A percentile compares a stretch with the other conserved stretches of the same genome.
phyloP scores from a whole-genome alignment of 1,140 invertebrate genomes.

The Halictus rubicundus region DNA sequence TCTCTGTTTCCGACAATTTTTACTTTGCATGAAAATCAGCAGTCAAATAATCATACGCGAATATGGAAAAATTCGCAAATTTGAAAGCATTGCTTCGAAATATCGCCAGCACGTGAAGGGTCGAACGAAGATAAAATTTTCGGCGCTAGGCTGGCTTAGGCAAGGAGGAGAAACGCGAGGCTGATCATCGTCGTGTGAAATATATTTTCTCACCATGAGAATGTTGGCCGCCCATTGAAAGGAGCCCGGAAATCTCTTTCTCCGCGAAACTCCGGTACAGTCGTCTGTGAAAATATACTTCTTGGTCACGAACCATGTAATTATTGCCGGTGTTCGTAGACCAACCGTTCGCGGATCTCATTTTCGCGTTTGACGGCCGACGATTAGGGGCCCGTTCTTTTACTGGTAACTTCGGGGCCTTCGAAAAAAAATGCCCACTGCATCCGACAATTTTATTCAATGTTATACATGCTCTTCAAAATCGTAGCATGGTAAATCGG shows the following conservation, averaged over 20 bases:
- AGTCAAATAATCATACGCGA: too few relatives aligned
- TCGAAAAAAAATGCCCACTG: neutral
- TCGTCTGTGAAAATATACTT: slow-evolving; percentile 58
- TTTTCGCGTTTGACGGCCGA: slow-evolving; percentile 12
- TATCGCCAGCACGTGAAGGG: too few relatives aligned
- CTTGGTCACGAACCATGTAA: slow-evolving; percentile 52
- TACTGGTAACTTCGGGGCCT: too few relatives aligned
- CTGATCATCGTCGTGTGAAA: slow-evolving; percentile 56
- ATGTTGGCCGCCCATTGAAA: slow-evolving; percentile 54
- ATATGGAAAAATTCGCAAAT: too few relatives aligned
- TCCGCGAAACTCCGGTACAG: slow-evolving; percentile 56
- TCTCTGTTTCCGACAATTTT: too few relatives aligned
- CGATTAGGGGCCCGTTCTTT: slow-evolving; percentile 7
- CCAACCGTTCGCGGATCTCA: slow-evolving; percentile 10
- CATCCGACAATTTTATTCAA: too few relatives aligned
- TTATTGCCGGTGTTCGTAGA: slow-evolving; percentile 43
- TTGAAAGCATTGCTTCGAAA: too few relatives aligned
- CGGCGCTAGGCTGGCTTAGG: neutral
- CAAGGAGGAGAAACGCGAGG: slow-evolving; percentile 28
- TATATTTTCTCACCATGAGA: slow-evolving; percentile 56
- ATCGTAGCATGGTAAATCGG: too few relatives aligned
- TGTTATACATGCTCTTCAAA: too few relatives aligned
- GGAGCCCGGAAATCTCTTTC: slow-evolving; percentile 66
- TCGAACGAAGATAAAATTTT: neutral
- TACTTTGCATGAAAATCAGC: too few relatives aligned